These are phyloP conservation scores for Erpornis zantholeuca DNA, from an alignment of 2,113 vertebrate genomes.

Conservation along the genomic window DNA sequence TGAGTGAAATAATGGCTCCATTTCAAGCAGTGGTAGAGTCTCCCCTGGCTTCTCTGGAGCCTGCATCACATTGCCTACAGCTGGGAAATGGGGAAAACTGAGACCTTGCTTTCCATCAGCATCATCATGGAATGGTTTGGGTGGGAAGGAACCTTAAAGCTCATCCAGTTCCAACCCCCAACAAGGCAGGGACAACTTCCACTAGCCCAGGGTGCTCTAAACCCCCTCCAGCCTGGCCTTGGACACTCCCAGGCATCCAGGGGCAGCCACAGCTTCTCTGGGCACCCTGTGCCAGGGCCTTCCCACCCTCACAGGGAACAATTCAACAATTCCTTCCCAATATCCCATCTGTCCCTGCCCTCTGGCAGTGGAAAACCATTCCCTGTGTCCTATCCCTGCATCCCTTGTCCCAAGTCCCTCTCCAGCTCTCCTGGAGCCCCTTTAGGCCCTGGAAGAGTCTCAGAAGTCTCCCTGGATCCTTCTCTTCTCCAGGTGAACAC, in stretches of 20 bases:
- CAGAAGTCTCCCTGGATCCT: fast-evolving
- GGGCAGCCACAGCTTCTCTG: neutral
- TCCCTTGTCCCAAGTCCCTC: neutral
- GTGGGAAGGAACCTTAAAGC: fast-evolving
- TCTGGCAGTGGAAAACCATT: neutral
- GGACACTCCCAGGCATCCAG: neutral
- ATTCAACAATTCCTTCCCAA: fast-evolving
- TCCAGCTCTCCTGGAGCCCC: neutral
- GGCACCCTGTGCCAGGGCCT: fast-evolving
- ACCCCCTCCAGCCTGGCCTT: fast-evolving
- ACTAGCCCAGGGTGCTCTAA: fast-evolving
- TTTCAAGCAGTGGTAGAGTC: neutral
- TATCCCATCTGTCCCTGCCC: neutral
- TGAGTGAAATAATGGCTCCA: neutral
- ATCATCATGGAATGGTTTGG: neutral
- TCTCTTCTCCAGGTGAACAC: neutral
- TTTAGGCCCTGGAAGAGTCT: neutral
- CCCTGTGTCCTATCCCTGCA: neutral
- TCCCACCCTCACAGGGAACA: fast-evolving
- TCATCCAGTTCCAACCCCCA: no score
- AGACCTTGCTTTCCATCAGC: neutral
- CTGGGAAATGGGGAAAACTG: fast-evolving
- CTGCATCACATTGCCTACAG: neutral
- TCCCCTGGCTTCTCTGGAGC: neutral
- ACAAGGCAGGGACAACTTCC: fast-evolving